Evolutionary conservation across 2,888 invertebrate species (phyloP), one percentile per base, ranked within the genome.

Genomic region (Serripes groenlandicus): DNA sequence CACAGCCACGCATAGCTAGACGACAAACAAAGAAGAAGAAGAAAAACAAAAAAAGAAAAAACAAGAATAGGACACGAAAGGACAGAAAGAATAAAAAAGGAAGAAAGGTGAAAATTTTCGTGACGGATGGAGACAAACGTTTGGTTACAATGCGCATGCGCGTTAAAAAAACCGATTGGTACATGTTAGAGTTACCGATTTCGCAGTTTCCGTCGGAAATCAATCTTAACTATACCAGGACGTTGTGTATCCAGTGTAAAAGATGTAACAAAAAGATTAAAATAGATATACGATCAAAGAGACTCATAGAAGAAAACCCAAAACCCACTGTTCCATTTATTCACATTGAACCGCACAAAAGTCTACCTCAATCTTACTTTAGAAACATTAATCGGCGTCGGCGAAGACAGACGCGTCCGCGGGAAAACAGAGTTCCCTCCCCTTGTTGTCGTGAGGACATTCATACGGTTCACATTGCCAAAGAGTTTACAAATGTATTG

Each of bases 301-400:
- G 52, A 1, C 23, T 34, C n/a, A 30, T 34, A 37, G 70, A 37
- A 70, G 69, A 66, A n/a, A n/a, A n/a, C n/a, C n/a, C n/a, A n/a
- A n/a, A n/a, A n/a, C 71, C 78, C 26, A 71, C 52, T 30, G 78
- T 84, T 56, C 84, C 84, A 42, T 84, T 84, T 54, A 84, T 84
- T 60, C 73, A 84, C 34, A 75, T 84, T 58, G 78, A 75, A 62
- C 64, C 74, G 34, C 58, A 37, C n/a, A 42, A 60, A 18, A 26
- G 62, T 54, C 81, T 81, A 75, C 75, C 80, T 81, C 84, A 78
- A 35, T 52, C 71, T 68, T 58, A 37, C 68, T 78, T 52, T 75
- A 78, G 82, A 72, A 64, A 77, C 32, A 80, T 64, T 32, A 68
- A 73, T 64, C 76, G 75, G 66, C 75, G 69, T 56, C 66, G 66